Percentiles rank a stretch among this genome's conserved stretches.
These are phyloP conservation scores for Heptranchias perlo DNA, from an alignment of 2,113 vertebrate genomes.

Conservation along the genomic window DNA sequence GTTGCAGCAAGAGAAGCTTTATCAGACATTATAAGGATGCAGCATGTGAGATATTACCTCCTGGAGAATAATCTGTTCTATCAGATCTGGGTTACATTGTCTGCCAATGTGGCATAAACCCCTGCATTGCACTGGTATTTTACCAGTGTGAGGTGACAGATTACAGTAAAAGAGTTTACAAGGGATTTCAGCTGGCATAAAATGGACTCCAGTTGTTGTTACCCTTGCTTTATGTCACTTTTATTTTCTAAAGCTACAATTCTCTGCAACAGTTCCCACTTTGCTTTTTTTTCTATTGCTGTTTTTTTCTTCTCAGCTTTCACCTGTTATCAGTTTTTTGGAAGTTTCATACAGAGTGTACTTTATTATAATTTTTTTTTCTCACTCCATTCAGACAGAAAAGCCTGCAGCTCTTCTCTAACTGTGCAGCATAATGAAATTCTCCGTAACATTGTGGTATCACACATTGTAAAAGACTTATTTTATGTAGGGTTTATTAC, in stretches of 20 bases:
- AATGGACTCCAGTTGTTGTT: not conserved
- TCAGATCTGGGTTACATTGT: not conserved
- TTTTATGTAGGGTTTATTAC: not conserved
- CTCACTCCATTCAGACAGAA: not conserved
- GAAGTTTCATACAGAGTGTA: not conserved
- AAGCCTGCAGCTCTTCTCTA: not conserved
- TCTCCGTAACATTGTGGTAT: not conserved
- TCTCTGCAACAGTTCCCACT: not conserved
- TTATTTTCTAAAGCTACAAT: not conserved
- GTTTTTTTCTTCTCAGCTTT: not conserved
- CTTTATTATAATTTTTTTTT: not conserved
- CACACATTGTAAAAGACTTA: not conserved
- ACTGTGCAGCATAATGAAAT: not conserved
- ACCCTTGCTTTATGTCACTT: not conserved
- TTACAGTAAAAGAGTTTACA: not conserved
- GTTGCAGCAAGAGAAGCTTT: constrained; percentile 19
- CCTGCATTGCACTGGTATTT: not conserved
- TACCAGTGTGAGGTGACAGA: not conserved
- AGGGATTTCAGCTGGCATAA: not conserved
- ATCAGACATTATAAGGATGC: not conserved
- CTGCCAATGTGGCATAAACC: not conserved
- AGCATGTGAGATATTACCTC: not conserved
- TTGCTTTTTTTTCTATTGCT: not conserved
- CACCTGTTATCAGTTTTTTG: not conserved
- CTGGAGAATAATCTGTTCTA: not conserved